These are phyloP conservation scores for Ypsolopha sequella DNA, from an alignment of 2,888 invertebrate genomes.

Conservation along the genomic window DNA sequence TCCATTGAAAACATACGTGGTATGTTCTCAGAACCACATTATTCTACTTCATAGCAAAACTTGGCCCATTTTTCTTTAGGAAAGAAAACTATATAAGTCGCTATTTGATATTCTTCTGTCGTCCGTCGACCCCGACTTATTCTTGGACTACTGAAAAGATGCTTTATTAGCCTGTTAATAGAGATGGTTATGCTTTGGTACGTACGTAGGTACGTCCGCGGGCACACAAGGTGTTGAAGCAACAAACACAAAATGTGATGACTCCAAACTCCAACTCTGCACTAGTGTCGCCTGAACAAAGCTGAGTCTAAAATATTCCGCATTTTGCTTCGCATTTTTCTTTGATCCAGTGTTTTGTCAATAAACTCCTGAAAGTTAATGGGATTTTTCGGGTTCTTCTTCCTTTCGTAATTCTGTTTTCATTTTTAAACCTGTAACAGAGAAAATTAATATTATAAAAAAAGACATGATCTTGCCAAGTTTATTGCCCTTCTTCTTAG, in stretches of 20 bases:
- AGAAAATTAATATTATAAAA: no score
- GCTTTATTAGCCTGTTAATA: background rate
- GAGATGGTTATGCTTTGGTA: background rate
- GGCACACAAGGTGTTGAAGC: slow-evolving; percentile 8
- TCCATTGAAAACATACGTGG: no score
- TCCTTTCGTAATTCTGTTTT: no score
- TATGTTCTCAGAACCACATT: no score
- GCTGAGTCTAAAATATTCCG: slow-evolving; percentile 36
- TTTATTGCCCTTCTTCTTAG: no score
- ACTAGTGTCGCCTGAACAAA: slow-evolving; percentile 6
- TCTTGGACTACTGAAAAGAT: no score
- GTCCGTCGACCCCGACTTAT: background rate
- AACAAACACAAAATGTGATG: slow-evolving; percentile 25
- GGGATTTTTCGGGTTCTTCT: no score
- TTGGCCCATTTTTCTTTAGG: background rate
- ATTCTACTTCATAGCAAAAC: no score
- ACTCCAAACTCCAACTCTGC: slow-evolving; percentile 16
- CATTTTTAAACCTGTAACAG: no score
- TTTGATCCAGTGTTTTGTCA: slow-evolving; percentile 11
- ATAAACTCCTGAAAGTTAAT: no score
- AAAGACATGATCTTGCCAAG: no score
- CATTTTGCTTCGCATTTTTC: slow-evolving; percentile 26
- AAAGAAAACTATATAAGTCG: background rate
- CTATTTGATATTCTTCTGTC: background rate
- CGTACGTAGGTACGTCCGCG: background rate